Base-by-base conservation (phyloP, 2,888 invertebrate genomes). In the Hydraecia micacea region DNA sequence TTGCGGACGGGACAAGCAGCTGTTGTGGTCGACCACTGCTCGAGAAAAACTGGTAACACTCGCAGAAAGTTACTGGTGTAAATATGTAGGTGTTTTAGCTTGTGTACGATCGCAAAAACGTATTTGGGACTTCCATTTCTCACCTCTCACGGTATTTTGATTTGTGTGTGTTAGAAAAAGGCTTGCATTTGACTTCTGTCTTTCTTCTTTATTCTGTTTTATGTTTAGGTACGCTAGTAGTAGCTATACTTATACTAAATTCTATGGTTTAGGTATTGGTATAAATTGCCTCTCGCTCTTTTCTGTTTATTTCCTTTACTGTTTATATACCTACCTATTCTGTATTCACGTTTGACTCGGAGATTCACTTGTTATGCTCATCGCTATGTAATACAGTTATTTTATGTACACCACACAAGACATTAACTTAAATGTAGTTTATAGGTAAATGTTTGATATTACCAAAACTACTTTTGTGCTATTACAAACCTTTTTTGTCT, bases 11-110 rank as follows among this genome's bases (percentile, higher is more conserved):
- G 62, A 39, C 66, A 8, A 73, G 70, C 87, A 84, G 80, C 73
- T 86, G 80, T 73, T 85, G 87, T 75, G 84, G 84, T 28, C 49
- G 39, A 71, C 84, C 60, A 13, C 32, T 21, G 36, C 68, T 71
- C 60, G 13, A 72, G 71, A 86, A 86, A 84, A 86, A 73, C 79
- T 86, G 80, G 74, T 86, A 79, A 73, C 84, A 73, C 79, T 63
- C 46, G 7, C 71, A 2, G 55, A 15, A 69, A 86, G 49, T 73
- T 58, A 52, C 32, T 75, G 6, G 62, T 32, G 25, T 39, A 42
- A 62, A 77, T 11, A 77, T 11, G 18, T 55, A 28, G 25, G 55
- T 69, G 28, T 42, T 75, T 58, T 36, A 32, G 76, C 21, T 58
- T 55, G 6, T 39, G 18, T 52, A 49, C n/a, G 11, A 55, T 25